These are phyloP conservation scores for Ecdyonurus torrentis DNA, from an alignment of 2,888 invertebrate genomes.

Conservation along the genomic window DNA sequence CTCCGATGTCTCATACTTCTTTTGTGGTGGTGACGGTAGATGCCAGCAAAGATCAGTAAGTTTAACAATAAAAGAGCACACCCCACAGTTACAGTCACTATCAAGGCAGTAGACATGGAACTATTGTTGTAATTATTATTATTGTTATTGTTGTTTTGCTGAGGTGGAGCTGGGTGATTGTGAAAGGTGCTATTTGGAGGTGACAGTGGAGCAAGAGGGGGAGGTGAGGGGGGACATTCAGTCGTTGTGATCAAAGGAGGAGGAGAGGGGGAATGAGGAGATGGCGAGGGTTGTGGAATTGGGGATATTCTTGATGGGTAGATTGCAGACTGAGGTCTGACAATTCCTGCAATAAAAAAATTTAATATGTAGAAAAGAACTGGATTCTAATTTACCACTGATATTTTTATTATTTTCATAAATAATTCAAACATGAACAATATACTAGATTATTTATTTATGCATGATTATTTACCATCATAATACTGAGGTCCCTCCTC, in stretches of 20 bases:
- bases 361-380: no score
- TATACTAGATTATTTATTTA: not conserved
- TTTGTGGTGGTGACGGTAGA: slow-evolving; percentile 64
- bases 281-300: slow-evolving; percentile 27
- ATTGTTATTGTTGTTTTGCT: slow-evolving; percentile 26
- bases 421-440: not conserved
- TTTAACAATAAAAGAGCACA: slow-evolving; percentile 67
- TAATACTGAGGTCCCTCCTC: slow-evolving; percentile 64
- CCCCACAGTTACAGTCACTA: slow-evolving; percentile 74
- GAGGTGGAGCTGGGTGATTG: slow-evolving; percentile 11
- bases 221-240: slow-evolving; percentile 24
- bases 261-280: slow-evolving; percentile 27
- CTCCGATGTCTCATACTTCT: slow-evolving; percentile 12
- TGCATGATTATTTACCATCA: slow-evolving; percentile 38
- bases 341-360: slow-evolving; percentile 38
- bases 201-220: slow-evolving; percentile 19
- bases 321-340: slow-evolving; percentile 55
- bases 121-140: slow-evolving; percentile 38
- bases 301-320: slow-evolving; percentile 38
- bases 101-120: slow-evolving; percentile 64
- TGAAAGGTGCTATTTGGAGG: not conserved
- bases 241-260: slow-evolving; percentile 19
- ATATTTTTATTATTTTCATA: not conserved
- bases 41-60: slow-evolving; percentile 74
- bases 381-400: not conserved